Base-by-base conservation (phyloP, 2,888 invertebrate species). In the Idaea straminata region DNA sequence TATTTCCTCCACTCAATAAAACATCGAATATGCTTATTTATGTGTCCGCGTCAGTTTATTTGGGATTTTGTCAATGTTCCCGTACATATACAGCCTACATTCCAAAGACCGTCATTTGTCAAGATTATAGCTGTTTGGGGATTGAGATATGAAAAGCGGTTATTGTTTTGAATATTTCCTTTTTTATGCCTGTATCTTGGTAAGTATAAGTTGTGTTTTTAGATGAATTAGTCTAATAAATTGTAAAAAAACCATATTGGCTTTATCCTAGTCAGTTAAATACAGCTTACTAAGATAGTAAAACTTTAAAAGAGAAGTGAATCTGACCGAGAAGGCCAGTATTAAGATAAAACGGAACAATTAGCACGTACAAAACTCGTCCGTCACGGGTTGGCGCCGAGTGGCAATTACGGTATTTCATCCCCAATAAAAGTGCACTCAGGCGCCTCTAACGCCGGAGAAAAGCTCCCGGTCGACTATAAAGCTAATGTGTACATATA, bases 1-100 rank as follows among this genome's bases (percentile, higher is more conserved):
- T 87, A 89, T 92, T 92, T 92, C 92, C 92, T 89, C 83, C 82
- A 91, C 89, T 91, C 89, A 89, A 92, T 91, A 90, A 91, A 91
- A 90, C 90, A 88, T 90, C 87, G 83, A 91, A 90, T 89, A 89
- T 90, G 89, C 89, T 88, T 90, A 91, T 91, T 89, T 91, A 90
- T 89, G 82, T 87, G 85, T 84, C 86, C 82, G 84, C 83, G 84
- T 86, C 88, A 85, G 83, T 91, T 90, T 91, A 91, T 90, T 90
- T 83, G 86, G 86, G 86, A 85, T 86, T 87, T 88, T 90, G 91
- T 91, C 89, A 87, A 85, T 89, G 86, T 82, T 83, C 82, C 81
- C 83, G 67, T 64, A 69, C 84, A 83, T 85, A 84, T 86, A 85
- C 84, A 84, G 86, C 86, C 85, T 86, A 87, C 83, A 85, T 87